Conservation (phyloP, 2,113 vertebrate species). For the Struthio camelus region DNA sequence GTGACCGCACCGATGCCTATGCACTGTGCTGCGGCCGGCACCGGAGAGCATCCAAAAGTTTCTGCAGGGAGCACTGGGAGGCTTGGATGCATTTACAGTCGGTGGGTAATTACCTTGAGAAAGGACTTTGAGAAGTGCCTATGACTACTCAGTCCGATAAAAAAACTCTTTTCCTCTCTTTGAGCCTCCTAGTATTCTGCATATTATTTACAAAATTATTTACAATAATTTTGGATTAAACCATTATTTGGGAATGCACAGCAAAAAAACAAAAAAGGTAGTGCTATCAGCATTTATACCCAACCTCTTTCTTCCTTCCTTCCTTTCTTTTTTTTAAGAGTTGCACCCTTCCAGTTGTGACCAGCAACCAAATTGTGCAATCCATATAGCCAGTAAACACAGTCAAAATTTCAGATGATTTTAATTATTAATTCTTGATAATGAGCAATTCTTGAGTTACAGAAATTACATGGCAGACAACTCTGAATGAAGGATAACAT, state of each 20-base stretch:
- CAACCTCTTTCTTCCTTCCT: not conserved
- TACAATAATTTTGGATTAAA: not conserved
- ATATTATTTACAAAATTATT: not conserved
- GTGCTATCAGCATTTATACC: not conserved
- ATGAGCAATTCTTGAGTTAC: not conserved
- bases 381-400: not conserved
- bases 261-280: not conserved
- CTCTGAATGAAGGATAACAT: not conserved
- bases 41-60: rapidly evolving
- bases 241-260: not conserved
- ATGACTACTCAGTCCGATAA: not conserved
- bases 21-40: not conserved
- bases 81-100: not conserved
- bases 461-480: not conserved
- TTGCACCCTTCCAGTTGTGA: not conserved
- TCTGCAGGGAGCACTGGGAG: not conserved
- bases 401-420: not conserved
- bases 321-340: not conserved
- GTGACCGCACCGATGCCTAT: not conserved
- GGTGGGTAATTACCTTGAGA: too few species aligned
- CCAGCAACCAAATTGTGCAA: not conserved
- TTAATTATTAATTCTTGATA: not conserved
- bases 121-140: not conserved
- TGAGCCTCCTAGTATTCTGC: not conserved
- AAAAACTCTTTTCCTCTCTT: not conserved